These are phyloP conservation scores for Plectrocnemia conspersa DNA, from an alignment of 1,140 invertebrate genomes.

Conservation along the genomic window DNA sequence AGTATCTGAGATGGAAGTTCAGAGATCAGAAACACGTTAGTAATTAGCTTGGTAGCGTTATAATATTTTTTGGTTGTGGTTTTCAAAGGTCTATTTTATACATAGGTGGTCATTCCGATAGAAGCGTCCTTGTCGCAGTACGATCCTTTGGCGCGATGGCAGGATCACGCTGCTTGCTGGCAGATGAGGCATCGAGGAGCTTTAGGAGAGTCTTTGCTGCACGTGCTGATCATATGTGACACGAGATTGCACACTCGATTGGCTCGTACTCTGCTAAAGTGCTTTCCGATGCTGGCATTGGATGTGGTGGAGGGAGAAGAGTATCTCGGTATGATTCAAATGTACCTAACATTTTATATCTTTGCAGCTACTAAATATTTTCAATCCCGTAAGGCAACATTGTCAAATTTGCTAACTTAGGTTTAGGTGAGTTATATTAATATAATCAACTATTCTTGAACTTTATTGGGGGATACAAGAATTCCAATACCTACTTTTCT, in stretches of 20 bases:
- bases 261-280: constrained; percentile 82
- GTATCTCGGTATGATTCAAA: constrained; percentile 86
- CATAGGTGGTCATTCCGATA: constrained; percentile 71
- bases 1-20: constrained; percentile 91
- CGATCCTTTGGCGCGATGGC: constrained; percentile 81
- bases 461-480: too few relatives aligned
- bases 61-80: constrained; percentile 1
- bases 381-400: too few relatives aligned
- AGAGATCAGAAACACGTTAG: constrained; percentile 73
- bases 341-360: too few relatives aligned
- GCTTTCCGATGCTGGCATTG: constrained; percentile 85
- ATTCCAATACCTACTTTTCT: too few relatives aligned
- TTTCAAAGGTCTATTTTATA: too few relatives aligned
- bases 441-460: too few relatives aligned
- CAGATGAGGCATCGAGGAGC: constrained; percentile 94
- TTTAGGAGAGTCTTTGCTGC: constrained; percentile 89
- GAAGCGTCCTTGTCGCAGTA: constrained; percentile 73
- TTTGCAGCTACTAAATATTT: too few relatives aligned
- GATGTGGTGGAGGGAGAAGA: constrained; percentile 97
- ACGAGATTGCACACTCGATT: constrained; percentile 73
- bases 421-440: too few relatives aligned
- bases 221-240: constrained; percentile 93
- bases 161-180: constrained; percentile 92
- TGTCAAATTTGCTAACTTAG: too few relatives aligned
- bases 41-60: not conserved